phyloP scores from a whole-genome alignment of 2,888 invertebrate species.

The Rhagonycha lutea region DNA sequence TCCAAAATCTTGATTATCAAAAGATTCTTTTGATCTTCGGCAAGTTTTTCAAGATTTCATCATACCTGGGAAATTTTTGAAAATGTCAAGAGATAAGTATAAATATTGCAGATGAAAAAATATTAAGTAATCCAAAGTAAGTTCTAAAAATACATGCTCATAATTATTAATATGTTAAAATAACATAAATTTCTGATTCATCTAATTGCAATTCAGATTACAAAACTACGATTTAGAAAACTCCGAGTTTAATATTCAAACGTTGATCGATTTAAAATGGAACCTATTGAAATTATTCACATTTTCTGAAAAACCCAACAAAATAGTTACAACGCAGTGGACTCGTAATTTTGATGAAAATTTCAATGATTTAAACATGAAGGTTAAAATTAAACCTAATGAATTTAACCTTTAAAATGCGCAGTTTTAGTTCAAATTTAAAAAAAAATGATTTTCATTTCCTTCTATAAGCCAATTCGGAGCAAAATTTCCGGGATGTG shows the following conservation, averaged over 20 bases:
- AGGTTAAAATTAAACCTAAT: background rate
- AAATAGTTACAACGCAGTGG: background rate
- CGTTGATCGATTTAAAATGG: too few species aligned
- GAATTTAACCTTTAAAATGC: background rate
- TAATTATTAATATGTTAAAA: background rate
- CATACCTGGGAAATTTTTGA: too few species aligned
- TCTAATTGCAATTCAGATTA: background rate
- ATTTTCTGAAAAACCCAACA: background rate
- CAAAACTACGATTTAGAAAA: background rate
- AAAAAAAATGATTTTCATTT: background rate
- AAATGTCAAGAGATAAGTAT: too few species aligned
- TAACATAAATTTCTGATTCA: background rate
- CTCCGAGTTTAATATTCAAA: too few species aligned
- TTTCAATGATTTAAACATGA: background rate
- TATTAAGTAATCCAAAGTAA: too few species aligned
- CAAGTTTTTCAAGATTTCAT: too few species aligned
- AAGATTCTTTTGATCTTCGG: too few species aligned
- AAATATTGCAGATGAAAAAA: too few species aligned
- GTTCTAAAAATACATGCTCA: background rate
- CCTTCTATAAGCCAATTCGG: background rate
- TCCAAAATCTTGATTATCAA: too few species aligned
- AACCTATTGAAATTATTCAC: background rate
- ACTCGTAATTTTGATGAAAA: background rate
- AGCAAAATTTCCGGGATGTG: background rate
- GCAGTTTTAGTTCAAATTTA: background rate